A percentile compares a stretch with the other conserved stretches of the same genome.
These are phyloP conservation scores for Porites evermanni DNA, from an alignment of 92 coral and sea anemone species.

Conservation along the genomic window DNA sequence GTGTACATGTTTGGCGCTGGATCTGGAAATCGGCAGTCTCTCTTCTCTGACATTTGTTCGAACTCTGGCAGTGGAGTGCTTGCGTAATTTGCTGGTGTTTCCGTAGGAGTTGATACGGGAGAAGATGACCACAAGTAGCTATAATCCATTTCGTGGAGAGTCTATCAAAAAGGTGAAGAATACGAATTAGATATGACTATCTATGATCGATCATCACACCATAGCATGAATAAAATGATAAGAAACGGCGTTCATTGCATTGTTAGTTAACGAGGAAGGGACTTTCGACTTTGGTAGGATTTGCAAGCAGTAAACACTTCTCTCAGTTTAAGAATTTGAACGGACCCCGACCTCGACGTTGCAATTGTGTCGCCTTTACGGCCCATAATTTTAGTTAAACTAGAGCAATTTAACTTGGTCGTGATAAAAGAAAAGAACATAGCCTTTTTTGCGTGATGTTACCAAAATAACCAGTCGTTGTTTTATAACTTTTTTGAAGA, in stretches of 20 bases:
- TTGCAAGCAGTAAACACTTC: conserved; percentile 11
- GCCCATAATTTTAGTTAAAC: not conserved
- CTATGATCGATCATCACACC: not conserved
- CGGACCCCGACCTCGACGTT: not conserved
- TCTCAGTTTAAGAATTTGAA: not conserved
- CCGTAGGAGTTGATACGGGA: conserved; percentile 40
- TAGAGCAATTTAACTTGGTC: not conserved
- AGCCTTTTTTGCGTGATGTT: not conserved
- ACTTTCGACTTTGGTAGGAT: not conserved
- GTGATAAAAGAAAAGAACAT: not conserved
- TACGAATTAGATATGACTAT: not conserved
- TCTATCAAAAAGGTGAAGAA: conserved; percentile 36
- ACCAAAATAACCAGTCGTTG: too few relatives aligned
- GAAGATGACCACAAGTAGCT: conserved; percentile 74
- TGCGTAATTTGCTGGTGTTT: conserved; percentile 21
- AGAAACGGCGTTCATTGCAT: not conserved
- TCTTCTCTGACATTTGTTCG: conserved; percentile 5
- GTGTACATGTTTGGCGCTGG: not conserved
- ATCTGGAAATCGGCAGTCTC: conserved; percentile 48
- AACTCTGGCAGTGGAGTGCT: conserved; percentile 6
- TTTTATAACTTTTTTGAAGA: not conserved
- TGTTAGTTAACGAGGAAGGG: not conserved
- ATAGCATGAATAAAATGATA: not conserved
- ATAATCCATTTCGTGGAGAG: conserved; percentile 71
- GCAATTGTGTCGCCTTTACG: conserved; percentile 3